A percentile compares a stretch with the other conserved stretches of the same genome.
Evolutionary conservation across 2,797 vertebrate species (phyloP).

Genomic region (Chanos chanos): DNA sequence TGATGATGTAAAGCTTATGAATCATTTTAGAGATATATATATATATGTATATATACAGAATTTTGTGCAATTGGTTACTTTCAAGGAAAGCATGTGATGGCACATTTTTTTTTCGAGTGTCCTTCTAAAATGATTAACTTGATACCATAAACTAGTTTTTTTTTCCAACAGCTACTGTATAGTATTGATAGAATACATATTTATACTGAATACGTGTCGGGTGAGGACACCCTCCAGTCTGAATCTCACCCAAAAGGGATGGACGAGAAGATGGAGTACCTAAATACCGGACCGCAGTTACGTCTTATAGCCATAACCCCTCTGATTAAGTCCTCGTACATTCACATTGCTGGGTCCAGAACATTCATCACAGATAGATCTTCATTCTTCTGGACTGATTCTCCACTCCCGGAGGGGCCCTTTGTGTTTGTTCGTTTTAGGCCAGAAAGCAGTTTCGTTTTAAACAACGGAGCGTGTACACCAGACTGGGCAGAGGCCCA

Average conservation of each 20-base stretch:
- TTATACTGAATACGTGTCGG: not conserved
- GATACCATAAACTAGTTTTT: conserved; percentile 12
- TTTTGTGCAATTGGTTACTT: conserved; percentile 37
- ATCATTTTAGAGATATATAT: conserved; percentile 9
- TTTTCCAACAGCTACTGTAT: conserved; percentile 11
- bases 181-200: conserved; percentile 14
- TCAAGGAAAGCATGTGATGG: conserved; percentile 23
- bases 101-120: conserved; percentile 30
- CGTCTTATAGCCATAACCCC: not conserved
- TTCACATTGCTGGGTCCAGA: conserved; percentile 11
- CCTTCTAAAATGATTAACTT: conserved; percentile 10
- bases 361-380: conserved; percentile 10
- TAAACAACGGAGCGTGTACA: not conserved
- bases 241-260: conserved; percentile 7
- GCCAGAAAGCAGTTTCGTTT: too few relatives aligned
- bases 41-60: conserved; percentile 30
- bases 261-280: conserved; percentile 10
- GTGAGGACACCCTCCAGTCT: conserved; percentile 2
- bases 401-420: not conserved
- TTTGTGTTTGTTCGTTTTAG: not conserved
- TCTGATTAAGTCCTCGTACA: not conserved
- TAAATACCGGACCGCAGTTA: conserved; percentile 17
- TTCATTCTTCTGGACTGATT: not conserved
- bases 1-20: conserved; percentile 30
- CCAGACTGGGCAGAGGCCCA: not conserved